Base-by-base conservation (phyloP, 1,140 invertebrate genomes). In the Notospermus geniculatus region DNA sequence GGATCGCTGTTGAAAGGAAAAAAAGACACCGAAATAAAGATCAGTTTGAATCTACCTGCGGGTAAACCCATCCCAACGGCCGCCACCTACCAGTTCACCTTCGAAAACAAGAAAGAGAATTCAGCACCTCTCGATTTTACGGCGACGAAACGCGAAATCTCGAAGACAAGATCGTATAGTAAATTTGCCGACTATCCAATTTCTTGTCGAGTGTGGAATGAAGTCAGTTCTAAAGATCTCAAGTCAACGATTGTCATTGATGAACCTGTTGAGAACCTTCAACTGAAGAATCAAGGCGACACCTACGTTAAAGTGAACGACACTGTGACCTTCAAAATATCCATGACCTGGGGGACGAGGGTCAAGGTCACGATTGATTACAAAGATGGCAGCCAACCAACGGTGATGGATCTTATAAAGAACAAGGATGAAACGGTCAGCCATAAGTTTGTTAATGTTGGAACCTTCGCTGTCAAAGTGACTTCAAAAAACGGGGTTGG, bases 321-420 rank as follows among this genome's bases (percentile, higher is more conserved):
- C 50, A 17, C 17, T 52, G 32, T 36, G 15, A 29, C 53, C 19
- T 41, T 71, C 23, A 59, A 41, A 39, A 57, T 67, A 7, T 39
- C 56, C 13, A 69, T 71, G 67, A 45, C 46, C 1, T 64, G 62
- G 65, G 69, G 69, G 27, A 62, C 58, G 13, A 25, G 69, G 32
- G 61, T 62, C n/a, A 57, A 28, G 0, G 62, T 68, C 46, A 56
- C 28, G 11, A 62, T 36, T 25, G 23, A 57, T 25, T 57, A 66
- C 46, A 61, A 62, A 19, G 64, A 71, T 57, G 63, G 60, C 9
- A 54, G 46, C 15, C 32, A 62, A 9, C 2, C 25, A 23, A 28
- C 43, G 15, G 28, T 7, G 32, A 36, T 36, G 32, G 4, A 4
- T 36, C 32, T 36, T 4, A 36, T 15, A 36, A 15, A 36, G 15